A percentile compares a stretch with the other conserved stretches of the same genome.
Conservation (phyloP, 1,140 invertebrate species). For the Leptinotarsa defecta region DNA sequence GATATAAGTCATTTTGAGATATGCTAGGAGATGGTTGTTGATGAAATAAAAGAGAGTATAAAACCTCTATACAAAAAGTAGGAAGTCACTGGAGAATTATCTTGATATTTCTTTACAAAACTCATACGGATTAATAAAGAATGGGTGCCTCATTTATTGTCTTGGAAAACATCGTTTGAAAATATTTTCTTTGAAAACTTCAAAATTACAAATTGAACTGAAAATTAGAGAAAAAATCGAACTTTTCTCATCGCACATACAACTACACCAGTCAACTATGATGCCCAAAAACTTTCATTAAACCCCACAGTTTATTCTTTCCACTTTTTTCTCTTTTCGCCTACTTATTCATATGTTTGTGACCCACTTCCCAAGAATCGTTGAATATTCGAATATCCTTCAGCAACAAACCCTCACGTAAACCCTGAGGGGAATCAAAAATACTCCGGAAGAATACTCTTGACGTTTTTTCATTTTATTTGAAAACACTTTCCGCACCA, state of each 20-base stretch:
- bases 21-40: no score
- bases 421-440: slow-evolving; percentile 8
- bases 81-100: no score
- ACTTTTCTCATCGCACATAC: background rate
- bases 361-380: background rate
- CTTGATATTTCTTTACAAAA: no score
- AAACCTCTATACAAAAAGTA: no score
- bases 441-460: background rate
- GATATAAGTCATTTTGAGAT: no score
- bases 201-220: background rate
- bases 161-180: no score
- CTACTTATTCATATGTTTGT: background rate
- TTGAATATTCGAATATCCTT: slow-evolving; percentile 1
- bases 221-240: no score
- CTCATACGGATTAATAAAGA: no score
- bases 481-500: background rate
- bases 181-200: background rate
- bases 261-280: background rate
- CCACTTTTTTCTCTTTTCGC: background rate
- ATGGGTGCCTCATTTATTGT: no score
- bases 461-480: slow-evolving; percentile 1
- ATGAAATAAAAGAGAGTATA: no score
- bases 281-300: background rate
- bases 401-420: background rate
- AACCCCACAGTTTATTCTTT: background rate